Conservation (phyloP, 2,113 vertebrate genomes). For the Protobothrops mucrosquamatus region DNA sequence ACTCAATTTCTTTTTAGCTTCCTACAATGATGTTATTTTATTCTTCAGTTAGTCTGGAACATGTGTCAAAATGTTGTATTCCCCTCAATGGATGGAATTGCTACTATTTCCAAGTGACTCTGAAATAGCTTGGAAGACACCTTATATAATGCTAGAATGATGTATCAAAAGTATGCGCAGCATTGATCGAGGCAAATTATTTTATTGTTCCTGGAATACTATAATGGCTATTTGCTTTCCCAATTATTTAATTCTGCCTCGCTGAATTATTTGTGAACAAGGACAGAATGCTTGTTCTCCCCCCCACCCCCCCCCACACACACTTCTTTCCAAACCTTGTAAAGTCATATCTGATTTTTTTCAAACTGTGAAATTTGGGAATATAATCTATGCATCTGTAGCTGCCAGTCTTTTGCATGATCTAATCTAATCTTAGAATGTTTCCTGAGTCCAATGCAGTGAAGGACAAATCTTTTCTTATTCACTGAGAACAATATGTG, state of each 20-base stretch:
- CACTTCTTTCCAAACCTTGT: background rate
- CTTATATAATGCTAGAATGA: background rate
- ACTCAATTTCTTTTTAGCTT: background rate
- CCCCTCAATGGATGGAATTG: background rate
- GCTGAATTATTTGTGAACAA: background rate
- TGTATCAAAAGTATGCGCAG: accelerated
- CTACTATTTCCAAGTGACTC: background rate
- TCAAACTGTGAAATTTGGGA: background rate
- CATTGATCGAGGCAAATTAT: background rate
- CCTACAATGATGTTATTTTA: background rate
- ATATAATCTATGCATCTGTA: conserved; percentile 57
- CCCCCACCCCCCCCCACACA: too few species aligned
- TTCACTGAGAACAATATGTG: background rate
- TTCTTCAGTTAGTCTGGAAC: background rate
- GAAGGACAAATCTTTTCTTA: conserved; percentile 23
- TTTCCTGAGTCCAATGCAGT: conserved; percentile 44
- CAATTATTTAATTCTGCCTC: background rate
- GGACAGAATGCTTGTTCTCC: background rate
- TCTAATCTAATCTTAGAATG: conserved; percentile 76
- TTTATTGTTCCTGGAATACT: background rate
- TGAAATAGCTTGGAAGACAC: background rate
- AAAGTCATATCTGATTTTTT: background rate
- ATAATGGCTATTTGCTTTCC: background rate
- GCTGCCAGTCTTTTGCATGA: conserved; percentile 55
- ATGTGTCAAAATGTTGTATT: background rate